These are phyloP conservation scores for Caenorhabditis remanei DNA, from an alignment of 1,140 invertebrate species.

Conservation along the genomic window DNA sequence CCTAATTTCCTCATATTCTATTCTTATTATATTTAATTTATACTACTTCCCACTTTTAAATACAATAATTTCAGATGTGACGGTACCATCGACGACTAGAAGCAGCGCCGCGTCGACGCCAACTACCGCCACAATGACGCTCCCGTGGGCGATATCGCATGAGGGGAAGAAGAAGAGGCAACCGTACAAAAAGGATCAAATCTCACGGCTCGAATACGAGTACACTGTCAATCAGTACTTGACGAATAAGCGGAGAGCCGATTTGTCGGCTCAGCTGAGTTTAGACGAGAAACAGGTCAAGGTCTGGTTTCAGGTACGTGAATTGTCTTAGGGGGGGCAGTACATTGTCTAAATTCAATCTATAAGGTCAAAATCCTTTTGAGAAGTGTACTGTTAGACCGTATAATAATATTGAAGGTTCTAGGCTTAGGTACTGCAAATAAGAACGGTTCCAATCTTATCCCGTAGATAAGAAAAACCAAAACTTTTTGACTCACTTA, in stretches of 20 bases:
- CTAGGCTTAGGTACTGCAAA: too few relatives aligned
- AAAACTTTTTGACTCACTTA: too few relatives aligned
- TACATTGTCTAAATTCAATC: too few relatives aligned
- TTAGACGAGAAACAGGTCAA: conserved; percentile 38
- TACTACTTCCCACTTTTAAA: too few relatives aligned
- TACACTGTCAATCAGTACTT: conserved; percentile 24
- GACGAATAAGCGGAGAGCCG: conserved; percentile 37
- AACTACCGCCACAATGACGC: neutral
- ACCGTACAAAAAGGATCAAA: conserved; percentile 51
- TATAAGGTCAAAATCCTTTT: too few relatives aligned
- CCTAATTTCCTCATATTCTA: neutral
- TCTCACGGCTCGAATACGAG: conserved; percentile 16
- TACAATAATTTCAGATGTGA: neutral
- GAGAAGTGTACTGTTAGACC: too few relatives aligned
- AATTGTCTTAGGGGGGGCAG: too few relatives aligned
- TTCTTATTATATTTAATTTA: neutral
- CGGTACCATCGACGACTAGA: neutral
- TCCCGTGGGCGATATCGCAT: neutral
- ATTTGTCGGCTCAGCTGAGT: conserved; percentile 4
- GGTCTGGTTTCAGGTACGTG: conserved; percentile 37
- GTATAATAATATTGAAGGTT: too few relatives aligned
- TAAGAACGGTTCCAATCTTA: too few relatives aligned
- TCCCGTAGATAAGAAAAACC: too few relatives aligned
- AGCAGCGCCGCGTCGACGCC: neutral
- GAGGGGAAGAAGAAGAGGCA: conserved; percentile 42